Percentiles rank a stretch among this genome's conserved stretches.
These are phyloP conservation scores for Caranx ignobilis DNA, from an alignment of 2,113 vertebrate genomes.

Conservation along the genomic window DNA sequence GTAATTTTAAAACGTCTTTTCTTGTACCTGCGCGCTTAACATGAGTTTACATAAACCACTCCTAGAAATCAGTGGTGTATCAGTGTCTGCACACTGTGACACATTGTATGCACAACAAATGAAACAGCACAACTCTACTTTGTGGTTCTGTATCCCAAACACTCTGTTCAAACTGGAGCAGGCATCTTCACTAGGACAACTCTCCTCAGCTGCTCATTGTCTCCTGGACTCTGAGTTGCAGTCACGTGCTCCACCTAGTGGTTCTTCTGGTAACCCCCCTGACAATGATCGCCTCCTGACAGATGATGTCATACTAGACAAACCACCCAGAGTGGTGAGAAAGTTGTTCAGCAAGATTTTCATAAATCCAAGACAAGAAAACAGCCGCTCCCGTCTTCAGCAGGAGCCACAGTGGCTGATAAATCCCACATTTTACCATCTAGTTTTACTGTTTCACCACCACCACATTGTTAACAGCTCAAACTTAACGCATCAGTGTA, in stretches of 20 bases:
- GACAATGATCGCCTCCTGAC: neutral
- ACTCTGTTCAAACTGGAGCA: neutral
- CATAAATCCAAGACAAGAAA: constrained; percentile 25
- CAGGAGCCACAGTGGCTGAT: neutral
- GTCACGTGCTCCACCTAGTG: constrained; percentile 69
- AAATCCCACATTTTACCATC: constrained; percentile 11
- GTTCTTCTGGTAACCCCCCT: constrained; percentile 28
- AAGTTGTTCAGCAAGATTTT: constrained; percentile 50
- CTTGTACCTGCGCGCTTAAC: no score
- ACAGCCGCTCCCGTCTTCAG: neutral
- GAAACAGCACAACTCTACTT: neutral
- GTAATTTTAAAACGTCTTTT: neutral
- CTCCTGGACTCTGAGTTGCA: constrained; percentile 24
- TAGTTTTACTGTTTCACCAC: constrained; percentile 1
- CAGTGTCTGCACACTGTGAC: neutral
- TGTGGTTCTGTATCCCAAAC: neutral
- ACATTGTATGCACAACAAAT: neutral
- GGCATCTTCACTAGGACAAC: neutral
- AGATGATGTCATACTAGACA: constrained; percentile 72
- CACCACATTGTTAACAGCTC: neutral
- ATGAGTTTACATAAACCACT: neutral
- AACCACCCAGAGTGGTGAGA: constrained; percentile 39
- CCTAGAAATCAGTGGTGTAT: neutral
- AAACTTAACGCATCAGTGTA: neutral
- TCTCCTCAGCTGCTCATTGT: neutral